Evolutionary conservation across 1,140 invertebrate genomes (phyloP), one percentile per base, ranked within the genome.

Genomic region (Drosophila aff.): DNA sequence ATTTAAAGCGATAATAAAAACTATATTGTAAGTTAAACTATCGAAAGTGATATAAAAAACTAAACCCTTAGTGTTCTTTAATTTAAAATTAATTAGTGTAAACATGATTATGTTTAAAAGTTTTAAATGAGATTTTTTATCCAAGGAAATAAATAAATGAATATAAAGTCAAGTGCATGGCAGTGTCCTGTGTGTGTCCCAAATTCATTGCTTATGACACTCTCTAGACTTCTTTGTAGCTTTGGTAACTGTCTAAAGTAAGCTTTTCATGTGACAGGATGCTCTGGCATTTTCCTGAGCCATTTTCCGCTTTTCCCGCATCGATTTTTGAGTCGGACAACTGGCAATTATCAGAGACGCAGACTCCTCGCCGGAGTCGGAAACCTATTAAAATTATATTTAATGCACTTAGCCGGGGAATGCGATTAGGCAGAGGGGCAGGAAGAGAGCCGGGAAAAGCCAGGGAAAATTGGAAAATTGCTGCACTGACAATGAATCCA

Each of bases 331-430:
- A 36, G 43, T 38, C 62, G n/a, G 38, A 21, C 47, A 71, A 67
- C 50, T 67, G 50, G 36, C 49, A 72, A 67, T 58, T 72, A 67
- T 58, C 23, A 57, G 33, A 57, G 41, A 50, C 21, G n/a, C 26
- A 66, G 64, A 44, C 55, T 41, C 52, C 15, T 4, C 26, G 15
- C 10, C n/a, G 31, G 21, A 58, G 40, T 10, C 9, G 6, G 38
- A 67, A 67, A 67, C 58, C 50, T 58, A 80, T 75, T 75, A 75
- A 63, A 80, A 68, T 75, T 68, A 62, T 40, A 68, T 43, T 41
- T 62, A 80, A 80, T 80, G 77, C 77, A 67, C 40, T 82, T 66
- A 52, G 53, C 63, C 41, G 43, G 47, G 33, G 41, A 65, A 60
- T 46, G 58, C 62, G 59, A 60, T 75, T 79, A 79, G 68, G 21